phyloP scores from a whole-genome alignment of 2,888 invertebrate species.

The Synanthedon myopaeformis region DNA sequence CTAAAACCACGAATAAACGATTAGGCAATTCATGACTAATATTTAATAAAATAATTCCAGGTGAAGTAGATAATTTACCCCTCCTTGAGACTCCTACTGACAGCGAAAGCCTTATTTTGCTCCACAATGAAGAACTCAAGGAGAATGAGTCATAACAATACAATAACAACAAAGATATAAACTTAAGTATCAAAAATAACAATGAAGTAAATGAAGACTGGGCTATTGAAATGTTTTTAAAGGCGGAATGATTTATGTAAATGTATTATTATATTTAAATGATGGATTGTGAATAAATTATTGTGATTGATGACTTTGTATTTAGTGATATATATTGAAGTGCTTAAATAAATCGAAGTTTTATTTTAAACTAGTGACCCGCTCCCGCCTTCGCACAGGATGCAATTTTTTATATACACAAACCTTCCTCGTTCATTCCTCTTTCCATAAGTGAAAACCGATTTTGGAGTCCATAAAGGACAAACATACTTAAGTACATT shows the following conservation, averaged over 20 bases:
- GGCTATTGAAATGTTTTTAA: background rate
- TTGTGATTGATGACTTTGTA: conserved; percentile 2
- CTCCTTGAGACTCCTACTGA: conserved; percentile 44
- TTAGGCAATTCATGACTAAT: too few species aligned
- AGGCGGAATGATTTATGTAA: background rate
- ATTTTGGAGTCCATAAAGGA: too few species aligned
- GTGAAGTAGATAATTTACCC: conserved; percentile 57
- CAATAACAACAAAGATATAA: background rate
- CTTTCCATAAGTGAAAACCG: too few species aligned
- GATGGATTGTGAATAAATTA: conserved; percentile 5
- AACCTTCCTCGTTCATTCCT: too few species aligned
- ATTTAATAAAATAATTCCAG: conserved; percentile 23
- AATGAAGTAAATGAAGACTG: background rate
- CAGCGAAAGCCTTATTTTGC: conserved; percentile 52
- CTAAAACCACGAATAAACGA: too few species aligned
- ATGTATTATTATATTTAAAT: conserved; percentile 3
- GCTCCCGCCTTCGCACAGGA: too few species aligned
- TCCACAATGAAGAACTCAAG: conserved; percentile 37
- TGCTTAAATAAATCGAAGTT: background rate
- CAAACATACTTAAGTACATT: too few species aligned
- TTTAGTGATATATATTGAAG: background rate
- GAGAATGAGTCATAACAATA: conserved; percentile 13
- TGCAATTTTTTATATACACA: too few species aligned
- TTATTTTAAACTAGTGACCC: background rate
- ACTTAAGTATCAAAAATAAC: background rate